A percentile compares a stretch with the other conserved stretches of the same genome.
Conservation (phyloP, 2,113 vertebrate species). For the Nerophis lumbriciformis region DNA sequence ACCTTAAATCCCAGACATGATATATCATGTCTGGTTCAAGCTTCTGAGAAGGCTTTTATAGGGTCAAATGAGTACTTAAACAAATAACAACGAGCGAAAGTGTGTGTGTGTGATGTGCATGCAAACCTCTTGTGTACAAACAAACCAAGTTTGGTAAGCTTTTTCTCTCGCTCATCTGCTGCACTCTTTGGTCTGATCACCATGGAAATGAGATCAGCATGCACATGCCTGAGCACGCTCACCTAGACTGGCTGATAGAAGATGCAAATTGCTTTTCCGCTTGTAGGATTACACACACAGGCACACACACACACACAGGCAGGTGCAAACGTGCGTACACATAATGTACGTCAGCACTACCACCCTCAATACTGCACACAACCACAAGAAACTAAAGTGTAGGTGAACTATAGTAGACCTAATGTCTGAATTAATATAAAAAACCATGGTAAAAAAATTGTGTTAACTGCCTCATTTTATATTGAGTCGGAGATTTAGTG, state of each 20-base stretch:
- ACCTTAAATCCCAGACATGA: too few species aligned
- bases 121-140: constrained; percentile 21
- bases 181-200: constrained; percentile 42
- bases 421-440: not conserved
- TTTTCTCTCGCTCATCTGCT: constrained; percentile 26
- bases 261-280: constrained; percentile 59
- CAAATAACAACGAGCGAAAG: too few species aligned
- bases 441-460: too few species aligned
- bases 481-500: too few species aligned
- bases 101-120: constrained; percentile 14
- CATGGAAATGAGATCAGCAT: constrained; percentile 62
- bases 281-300: constrained; percentile 44
- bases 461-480: too few species aligned
- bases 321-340: not conserved
- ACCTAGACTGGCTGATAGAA: constrained; percentile 31
- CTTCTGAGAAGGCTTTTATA: too few species aligned
- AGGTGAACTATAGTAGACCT: not conserved
- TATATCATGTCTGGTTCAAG: too few species aligned
- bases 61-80: too few species aligned
- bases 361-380: not conserved
- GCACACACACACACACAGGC: constrained; percentile 5
- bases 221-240: constrained; percentile 59
- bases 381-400: not conserved
- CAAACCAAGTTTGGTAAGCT: constrained; percentile 17
- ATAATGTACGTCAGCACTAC: constrained; percentile 6